phyloP scores from a whole-genome alignment of 2,888 invertebrate genomes.

The Anagyrus pseudococci region DNA sequence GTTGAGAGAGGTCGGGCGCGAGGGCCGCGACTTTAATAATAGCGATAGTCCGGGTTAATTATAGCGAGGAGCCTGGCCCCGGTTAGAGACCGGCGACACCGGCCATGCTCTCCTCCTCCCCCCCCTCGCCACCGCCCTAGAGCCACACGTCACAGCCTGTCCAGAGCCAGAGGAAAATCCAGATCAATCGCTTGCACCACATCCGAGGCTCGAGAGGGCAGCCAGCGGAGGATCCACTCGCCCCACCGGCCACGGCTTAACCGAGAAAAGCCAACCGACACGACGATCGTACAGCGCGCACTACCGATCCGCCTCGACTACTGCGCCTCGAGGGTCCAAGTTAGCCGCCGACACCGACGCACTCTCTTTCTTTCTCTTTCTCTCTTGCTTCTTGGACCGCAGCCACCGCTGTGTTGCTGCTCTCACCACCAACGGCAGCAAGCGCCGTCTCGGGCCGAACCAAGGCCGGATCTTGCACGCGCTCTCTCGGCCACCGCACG shows the following conservation, averaged over 20 bases:
- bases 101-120: no score
- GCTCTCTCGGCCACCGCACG: no score
- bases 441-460: no score
- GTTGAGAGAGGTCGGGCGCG: no score
- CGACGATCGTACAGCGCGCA: not conserved
- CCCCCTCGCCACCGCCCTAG: conserved; percentile 1
- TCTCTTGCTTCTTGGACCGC: not conserved
- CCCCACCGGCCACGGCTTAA: not conserved
- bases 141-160: conserved; percentile 46
- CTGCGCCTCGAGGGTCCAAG: not conserved
- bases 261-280: not conserved
- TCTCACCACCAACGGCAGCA: no score
- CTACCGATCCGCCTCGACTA: not conserved
- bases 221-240: not conserved
- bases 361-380: no score
- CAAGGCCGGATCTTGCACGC: no score
- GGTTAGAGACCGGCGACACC: no score
- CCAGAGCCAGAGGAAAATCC: conserved; percentile 53
- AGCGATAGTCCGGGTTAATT: not conserved
- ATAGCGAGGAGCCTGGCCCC: not conserved
- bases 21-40: no score
- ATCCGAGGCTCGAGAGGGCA: conserved; percentile 40
- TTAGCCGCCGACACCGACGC: not conserved
- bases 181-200: conserved; percentile 51
- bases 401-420: not conserved